Base-by-base conservation (phyloP, 2,113 vertebrate species). In the Porphyrio hochstetteri region DNA sequence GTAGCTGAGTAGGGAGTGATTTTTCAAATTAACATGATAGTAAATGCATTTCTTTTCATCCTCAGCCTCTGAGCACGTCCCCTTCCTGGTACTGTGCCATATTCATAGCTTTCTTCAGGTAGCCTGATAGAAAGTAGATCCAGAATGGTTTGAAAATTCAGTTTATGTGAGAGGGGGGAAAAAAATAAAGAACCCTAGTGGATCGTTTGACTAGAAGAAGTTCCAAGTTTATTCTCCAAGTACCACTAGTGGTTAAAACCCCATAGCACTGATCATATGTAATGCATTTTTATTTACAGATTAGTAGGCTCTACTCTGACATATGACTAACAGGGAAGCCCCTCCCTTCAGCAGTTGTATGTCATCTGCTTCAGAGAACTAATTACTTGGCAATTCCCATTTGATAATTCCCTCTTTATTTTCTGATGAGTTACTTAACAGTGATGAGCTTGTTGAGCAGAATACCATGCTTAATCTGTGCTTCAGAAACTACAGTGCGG, bases 341-440 rank as follows among this genome's bases (percentile, higher is more conserved):
- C 97, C 97, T 96, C 97, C 97, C 96, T 97, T 75, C 90, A 96
- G 95, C 97, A 97, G 96, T 98, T 97, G 97, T 96, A 96, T 98
- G 97, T 98, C 98, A 98, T 98, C 97, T 98, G 97, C 97, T 98
- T 97, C 97, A 96, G 97, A 98, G 97, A 97, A 97, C 97, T 98
- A 98, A 98, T 98, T 98, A 98, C 98, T 98, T 98, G 97, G 97
- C 98, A 98, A 98, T 98, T 98, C 98, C 98, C 97, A 97, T 97
- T 97, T 97, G 98, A 97, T 98, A 98, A 98, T 98, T 98, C 96
- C 96, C 97, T 97, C 97, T 98, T 98, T 98, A 98, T 98, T 98
- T 98, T 97, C 97, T 98, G 97, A 98, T 97, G 97, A 98, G 97
- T 98, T 98, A 98, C 97, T 98, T 98, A 98, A 98, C 97, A 98